Conservation (phyloP, 2,888 invertebrate genomes). For the Monoplex corrugatus region DNA sequence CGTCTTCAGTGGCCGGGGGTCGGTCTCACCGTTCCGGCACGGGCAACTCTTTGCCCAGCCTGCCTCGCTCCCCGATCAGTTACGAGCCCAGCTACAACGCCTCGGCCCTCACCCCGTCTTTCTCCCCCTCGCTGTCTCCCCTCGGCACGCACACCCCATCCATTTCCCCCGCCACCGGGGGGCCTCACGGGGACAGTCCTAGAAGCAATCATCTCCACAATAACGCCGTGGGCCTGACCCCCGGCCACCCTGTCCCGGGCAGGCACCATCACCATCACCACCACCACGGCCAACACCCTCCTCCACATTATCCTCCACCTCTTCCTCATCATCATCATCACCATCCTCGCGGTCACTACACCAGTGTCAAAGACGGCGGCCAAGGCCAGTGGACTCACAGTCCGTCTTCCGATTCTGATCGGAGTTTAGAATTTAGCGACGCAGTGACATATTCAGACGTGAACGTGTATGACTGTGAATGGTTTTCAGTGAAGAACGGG, state of each 20-base stretch:
- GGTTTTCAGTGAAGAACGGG: no score
- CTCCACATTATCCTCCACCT: neutral
- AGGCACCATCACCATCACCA: constrained; percentile 47
- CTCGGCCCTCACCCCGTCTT: constrained; percentile 95
- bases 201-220: constrained; percentile 45
- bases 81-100: constrained; percentile 87
- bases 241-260: constrained; percentile 56
- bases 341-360: neutral
- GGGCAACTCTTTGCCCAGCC: constrained; percentile 86
- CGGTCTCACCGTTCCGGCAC: constrained; percentile 82
- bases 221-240: constrained; percentile 57
- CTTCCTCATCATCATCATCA: neutral
- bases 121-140: constrained; percentile 96
- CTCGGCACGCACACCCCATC: constrained; percentile 96
- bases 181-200: no score
- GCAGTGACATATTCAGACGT: neutral
- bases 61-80: constrained; percentile 96
- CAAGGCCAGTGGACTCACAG: constrained; percentile 47
- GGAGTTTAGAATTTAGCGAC: constrained; percentile 67
- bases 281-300: neutral
- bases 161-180: constrained; percentile 89
- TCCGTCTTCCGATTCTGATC: constrained; percentile 69
- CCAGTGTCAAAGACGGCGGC: neutral
- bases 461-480: neutral
- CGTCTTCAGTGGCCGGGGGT: neutral